Evolutionary conservation across 2,797 vertebrate genomes (phyloP).

Genomic region (Streptopelia turtur): DNA sequence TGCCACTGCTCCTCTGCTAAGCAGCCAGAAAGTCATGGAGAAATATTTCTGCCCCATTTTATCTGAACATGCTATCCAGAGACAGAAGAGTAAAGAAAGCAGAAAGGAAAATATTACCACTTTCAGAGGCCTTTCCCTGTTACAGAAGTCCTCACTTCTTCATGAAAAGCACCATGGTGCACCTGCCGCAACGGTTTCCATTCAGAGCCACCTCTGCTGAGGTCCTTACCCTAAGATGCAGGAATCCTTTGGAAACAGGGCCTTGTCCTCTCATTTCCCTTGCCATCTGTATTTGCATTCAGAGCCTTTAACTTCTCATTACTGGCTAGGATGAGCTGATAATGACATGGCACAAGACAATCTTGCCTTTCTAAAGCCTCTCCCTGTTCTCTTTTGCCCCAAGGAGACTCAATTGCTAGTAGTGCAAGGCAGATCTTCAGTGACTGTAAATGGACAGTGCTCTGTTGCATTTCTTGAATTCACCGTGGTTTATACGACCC

Average conservation of each 20-base stretch:
- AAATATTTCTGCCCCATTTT: neutral
- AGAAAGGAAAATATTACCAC: neutral
- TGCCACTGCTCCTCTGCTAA: neutral
- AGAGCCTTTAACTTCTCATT: neutral
- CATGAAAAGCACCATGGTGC: neutral
- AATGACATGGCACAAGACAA: neutral
- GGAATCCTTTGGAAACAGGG: neutral
- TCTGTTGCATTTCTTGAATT: neutral
- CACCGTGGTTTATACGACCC: neutral
- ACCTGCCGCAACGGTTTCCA: neutral
- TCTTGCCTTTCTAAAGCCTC: neutral
- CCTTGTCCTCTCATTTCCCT: neutral
- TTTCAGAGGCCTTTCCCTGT: neutral
- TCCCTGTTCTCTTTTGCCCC: neutral
- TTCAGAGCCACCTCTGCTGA: neutral
- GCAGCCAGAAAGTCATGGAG: neutral
- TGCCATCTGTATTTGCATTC: neutral
- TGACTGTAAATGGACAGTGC: neutral
- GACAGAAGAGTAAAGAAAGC: neutral
- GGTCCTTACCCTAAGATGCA: neutral
- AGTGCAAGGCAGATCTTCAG: neutral
- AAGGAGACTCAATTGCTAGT: neutral
- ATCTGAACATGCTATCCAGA: neutral
- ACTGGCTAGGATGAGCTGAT: neutral
- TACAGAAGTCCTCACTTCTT: neutral